These are phyloP conservation scores for Cheilosia urbana DNA, from an alignment of 2,888 invertebrate genomes.

Conservation along the genomic window DNA sequence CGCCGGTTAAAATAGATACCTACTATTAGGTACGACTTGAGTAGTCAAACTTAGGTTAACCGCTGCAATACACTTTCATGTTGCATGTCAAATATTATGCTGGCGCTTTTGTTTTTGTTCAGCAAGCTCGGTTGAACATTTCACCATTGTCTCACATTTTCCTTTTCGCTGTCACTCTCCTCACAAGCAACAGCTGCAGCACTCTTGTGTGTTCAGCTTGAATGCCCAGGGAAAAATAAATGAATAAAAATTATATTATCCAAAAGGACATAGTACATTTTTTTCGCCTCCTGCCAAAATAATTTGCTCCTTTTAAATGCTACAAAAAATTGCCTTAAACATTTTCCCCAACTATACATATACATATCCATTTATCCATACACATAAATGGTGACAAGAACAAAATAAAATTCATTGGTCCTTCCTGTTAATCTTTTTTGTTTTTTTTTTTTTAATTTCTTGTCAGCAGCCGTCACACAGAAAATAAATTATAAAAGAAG, in stretches of 20 bases:
- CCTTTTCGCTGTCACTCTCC: background rate
- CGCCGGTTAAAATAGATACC: no score
- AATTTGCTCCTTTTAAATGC: slow-evolving; percentile 1
- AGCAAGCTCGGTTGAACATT: slow-evolving; percentile 14
- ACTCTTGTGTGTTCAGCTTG: background rate
- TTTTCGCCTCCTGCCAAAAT: slow-evolving; percentile 12
- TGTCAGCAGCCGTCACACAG: slow-evolving; percentile 39
- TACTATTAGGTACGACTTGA: no score
- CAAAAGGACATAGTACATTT: slow-evolving; percentile 17
- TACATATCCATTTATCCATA: no score
- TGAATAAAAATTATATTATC: slow-evolving; percentile 11
- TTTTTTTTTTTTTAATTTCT: slow-evolving; percentile 7
- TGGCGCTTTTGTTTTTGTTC: slow-evolving; percentile 10
- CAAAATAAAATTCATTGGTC: slow-evolving; percentile 10
- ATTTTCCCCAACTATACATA: background rate
- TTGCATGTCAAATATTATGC: slow-evolving; percentile 25
- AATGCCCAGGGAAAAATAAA: background rate
- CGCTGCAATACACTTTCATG: background rate
- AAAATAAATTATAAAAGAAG: slow-evolving; percentile 34
- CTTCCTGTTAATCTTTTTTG: slow-evolving; percentile 2
- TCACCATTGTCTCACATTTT: background rate
- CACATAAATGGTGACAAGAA: background rate
- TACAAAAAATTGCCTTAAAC: background rate
- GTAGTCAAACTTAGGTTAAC: no score
- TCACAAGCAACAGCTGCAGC: slow-evolving; percentile 24